These are phyloP conservation scores for Eleutherodactylus coqui DNA, from an alignment of 2,797 vertebrate species.

Conservation along the genomic window DNA sequence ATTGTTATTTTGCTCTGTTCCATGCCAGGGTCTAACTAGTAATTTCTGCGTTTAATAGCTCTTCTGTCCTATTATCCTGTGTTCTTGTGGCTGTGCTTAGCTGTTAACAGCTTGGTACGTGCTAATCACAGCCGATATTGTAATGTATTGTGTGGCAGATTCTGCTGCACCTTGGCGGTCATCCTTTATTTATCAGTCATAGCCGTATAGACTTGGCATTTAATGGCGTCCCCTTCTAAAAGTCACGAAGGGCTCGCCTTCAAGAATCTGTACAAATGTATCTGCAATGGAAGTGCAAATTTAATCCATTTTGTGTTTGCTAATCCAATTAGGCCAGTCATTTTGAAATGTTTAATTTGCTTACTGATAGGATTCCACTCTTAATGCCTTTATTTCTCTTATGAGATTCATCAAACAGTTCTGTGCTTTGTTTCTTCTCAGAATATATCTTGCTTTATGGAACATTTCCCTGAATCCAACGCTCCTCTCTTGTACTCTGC, in stretches of 20 bases:
- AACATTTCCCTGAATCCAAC: neutral
- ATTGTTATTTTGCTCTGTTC: slow-evolving; percentile 57
- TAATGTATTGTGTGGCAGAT: slow-evolving; percentile 22
- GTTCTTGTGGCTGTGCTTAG: slow-evolving; percentile 43
- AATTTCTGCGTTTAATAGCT: slow-evolving; percentile 61
- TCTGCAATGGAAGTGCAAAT: neutral
- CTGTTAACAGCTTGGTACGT: slow-evolving; percentile 39
- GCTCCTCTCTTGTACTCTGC: neutral
- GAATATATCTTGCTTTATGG: neutral
- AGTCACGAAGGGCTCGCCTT: neutral
- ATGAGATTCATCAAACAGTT: slow-evolving; percentile 5
- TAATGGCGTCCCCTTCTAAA: neutral
- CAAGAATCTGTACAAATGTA: neutral
- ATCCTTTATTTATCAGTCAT: neutral
- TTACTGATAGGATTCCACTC: neutral
- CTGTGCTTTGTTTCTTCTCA: neutral
- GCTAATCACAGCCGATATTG: slow-evolving; percentile 52
- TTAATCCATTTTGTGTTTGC: neutral
- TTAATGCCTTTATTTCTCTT: neutral
- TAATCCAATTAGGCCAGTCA: neutral
- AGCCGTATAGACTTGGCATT: neutral
- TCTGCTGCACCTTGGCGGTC: neutral
- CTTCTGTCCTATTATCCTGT: slow-evolving; percentile 49
- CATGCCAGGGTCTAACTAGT: slow-evolving; percentile 53
- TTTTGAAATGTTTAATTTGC: slow-evolving; percentile 8